Conservation (phyloP, 2,888 invertebrate genomes). For the Trachelus tabidus region DNA sequence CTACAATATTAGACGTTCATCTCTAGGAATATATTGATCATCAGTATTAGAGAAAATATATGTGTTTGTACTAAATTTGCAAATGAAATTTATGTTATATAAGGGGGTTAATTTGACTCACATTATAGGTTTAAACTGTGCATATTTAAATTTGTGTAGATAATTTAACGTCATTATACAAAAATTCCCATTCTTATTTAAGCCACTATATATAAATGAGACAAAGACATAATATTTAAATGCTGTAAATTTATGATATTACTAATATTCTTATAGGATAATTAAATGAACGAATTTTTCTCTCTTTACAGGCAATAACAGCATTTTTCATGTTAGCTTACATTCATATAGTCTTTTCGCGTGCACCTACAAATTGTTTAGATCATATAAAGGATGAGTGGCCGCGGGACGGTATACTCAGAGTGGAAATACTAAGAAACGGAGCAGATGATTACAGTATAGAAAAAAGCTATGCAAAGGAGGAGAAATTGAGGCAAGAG, state of each 20-base stretch:
- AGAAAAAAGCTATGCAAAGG: slow-evolving; percentile 86
- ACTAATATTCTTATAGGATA: not conserved
- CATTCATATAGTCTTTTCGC: slow-evolving; percentile 94
- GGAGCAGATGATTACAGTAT: slow-evolving; percentile 80
- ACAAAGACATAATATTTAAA: too few species aligned
- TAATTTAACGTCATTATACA: too few species aligned
- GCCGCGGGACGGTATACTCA: slow-evolving; percentile 94
- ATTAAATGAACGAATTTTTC: slow-evolving; percentile 31
- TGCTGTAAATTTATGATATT: not conserved
- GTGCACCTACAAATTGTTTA: slow-evolving; percentile 92
- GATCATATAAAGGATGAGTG: slow-evolving; percentile 88
- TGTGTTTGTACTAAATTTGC: not conserved
- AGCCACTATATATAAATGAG: not conserved
- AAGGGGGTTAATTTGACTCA: too few species aligned
- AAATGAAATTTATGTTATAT: not conserved
- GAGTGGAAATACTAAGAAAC: slow-evolving; percentile 87
- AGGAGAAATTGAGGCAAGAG: slow-evolving; percentile 77
- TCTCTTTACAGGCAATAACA: slow-evolving; percentile 75
- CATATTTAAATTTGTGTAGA: too few species aligned
- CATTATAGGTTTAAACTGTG: too few species aligned
- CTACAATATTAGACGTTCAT: too few species aligned
- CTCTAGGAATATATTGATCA: too few species aligned
- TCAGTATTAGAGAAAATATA: not conserved
- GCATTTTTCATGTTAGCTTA: slow-evolving; percentile 93
- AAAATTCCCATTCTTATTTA: not conserved